phyloP scores from a whole-genome alignment of 1,140 invertebrate genomes.

The Pogonomyrmex californicus region DNA sequence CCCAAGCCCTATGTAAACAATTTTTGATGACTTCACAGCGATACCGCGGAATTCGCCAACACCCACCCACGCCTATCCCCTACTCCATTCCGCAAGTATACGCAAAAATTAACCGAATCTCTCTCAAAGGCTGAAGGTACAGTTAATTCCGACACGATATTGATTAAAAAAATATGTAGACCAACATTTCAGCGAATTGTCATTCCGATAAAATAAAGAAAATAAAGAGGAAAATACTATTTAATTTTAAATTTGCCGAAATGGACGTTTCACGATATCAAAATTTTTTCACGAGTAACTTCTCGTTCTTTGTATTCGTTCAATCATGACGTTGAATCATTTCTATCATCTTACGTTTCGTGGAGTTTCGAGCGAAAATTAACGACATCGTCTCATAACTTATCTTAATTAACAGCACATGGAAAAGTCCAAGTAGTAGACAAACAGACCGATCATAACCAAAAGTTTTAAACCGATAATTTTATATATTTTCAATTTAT shows the following conservation, averaged over 20 bases:
- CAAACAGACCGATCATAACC: too few relatives aligned
- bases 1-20: constrained; percentile 38
- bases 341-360: neutral
- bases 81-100: neutral
- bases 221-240: neutral
- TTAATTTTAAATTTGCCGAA: constrained; percentile 37
- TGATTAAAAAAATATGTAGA: constrained; percentile 46
- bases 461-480: too few relatives aligned
- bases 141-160: constrained; percentile 40
- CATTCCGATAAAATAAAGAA: neutral
- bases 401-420: too few relatives aligned
- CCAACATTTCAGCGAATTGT: neutral
- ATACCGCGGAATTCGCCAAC: constrained; percentile 29
- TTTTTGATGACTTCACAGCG: constrained; percentile 56
- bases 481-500: too few relatives aligned
- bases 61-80: neutral
- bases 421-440: too few relatives aligned
- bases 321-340: neutral
- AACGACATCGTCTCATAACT: constrained; percentile 2
- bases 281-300: neutral
- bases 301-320: neutral
- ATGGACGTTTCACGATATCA: neutral
- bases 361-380: neutral
- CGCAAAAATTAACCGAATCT: constrained; percentile 45
- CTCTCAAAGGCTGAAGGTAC: constrained; percentile 35